Evolutionary conservation across 2,888 invertebrate genomes (phyloP).

Genomic region (Syrphus vitripennis): DNA sequence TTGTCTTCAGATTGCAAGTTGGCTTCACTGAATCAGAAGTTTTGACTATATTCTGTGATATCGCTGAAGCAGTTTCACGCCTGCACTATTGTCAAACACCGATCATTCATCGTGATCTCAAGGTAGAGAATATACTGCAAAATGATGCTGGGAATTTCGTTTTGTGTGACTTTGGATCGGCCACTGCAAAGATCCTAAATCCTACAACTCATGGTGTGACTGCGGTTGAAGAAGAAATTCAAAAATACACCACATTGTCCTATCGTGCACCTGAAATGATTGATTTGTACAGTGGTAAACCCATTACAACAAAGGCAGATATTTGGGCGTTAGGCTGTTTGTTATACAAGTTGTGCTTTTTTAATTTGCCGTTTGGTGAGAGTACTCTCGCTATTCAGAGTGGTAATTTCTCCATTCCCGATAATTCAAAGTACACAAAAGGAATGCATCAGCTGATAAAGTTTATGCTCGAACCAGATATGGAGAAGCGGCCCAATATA

Average conservation of each 20-base stretch:
- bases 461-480: slow-evolving; percentile 92
- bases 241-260: slow-evolving; percentile 93
- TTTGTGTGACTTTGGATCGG: slow-evolving; percentile 96
- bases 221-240: slow-evolving; percentile 91
- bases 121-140: slow-evolving; percentile 94
- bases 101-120: slow-evolving; percentile 95
- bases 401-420: slow-evolving; percentile 92
- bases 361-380: slow-evolving; percentile 94
- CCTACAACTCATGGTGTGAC: slow-evolving; percentile 86
- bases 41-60: slow-evolving; percentile 94
- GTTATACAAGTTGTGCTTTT: slow-evolving; percentile 94
- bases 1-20: slow-evolving; percentile 83
- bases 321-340: slow-evolving; percentile 96
- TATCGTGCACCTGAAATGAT: slow-evolving; percentile 97
- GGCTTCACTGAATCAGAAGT: slow-evolving; percentile 90
- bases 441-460: slow-evolving; percentile 88
- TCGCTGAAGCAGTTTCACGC: slow-evolving; percentile 93
- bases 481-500: slow-evolving; percentile 92
- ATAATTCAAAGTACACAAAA: slow-evolving; percentile 88
- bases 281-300: slow-evolving; percentile 91
- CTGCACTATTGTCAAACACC: slow-evolving; percentile 96
- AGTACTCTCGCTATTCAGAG: slow-evolving; percentile 96
- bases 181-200: slow-evolving; percentile 90
- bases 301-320: slow-evolving; percentile 93
- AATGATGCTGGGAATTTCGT: slow-evolving; percentile 91